These are phyloP conservation scores for Rhinoraja longicauda DNA, from an alignment of 2,797 vertebrate genomes.

Conservation along the genomic window DNA sequence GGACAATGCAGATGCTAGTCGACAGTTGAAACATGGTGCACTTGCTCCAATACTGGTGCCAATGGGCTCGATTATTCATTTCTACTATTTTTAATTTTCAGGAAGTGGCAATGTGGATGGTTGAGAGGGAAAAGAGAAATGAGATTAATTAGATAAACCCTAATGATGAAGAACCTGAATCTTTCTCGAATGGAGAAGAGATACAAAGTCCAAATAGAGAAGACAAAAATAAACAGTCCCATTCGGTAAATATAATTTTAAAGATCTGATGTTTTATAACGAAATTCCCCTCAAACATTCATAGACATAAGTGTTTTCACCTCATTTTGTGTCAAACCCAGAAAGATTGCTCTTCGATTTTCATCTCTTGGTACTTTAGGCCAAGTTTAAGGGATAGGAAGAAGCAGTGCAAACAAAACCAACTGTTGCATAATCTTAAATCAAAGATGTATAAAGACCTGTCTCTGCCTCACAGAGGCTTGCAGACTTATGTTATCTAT, in stretches of 20 bases:
- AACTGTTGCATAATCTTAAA: slow-evolving; percentile 54
- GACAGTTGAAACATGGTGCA: slow-evolving; percentile 81
- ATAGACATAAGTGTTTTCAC: not conserved
- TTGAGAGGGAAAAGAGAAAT: slow-evolving; percentile 67
- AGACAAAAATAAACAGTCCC: not conserved
- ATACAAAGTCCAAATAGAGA: not conserved
- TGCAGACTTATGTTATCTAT: slow-evolving; percentile 10
- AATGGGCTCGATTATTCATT: slow-evolving; percentile 79
- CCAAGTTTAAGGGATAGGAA: slow-evolving; percentile 12
- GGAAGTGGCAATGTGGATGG: slow-evolving; percentile 80
- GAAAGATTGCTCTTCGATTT: not conserved
- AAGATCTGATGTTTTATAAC: not conserved
- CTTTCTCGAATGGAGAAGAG: slow-evolving; percentile 53
- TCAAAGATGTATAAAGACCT: slow-evolving; percentile 27
- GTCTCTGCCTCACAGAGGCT: not conserved
- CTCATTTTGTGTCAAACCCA: not conserved
- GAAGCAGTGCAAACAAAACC: slow-evolving; percentile 44
- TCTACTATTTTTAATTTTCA: slow-evolving; percentile 77
- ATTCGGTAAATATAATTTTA: not conserved
- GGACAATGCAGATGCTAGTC: slow-evolving; percentile 78
- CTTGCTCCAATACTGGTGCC: slow-evolving; percentile 63
- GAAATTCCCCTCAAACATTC: not conserved
- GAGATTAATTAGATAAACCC: slow-evolving; percentile 63
- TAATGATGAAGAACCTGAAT: slow-evolving; percentile 46
- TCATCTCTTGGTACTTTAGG: not conserved